A percentile compares a stretch with the other conserved stretches of the same genome.
These are phyloP conservation scores for Sturnus vulgaris DNA, from an alignment of 2,113 vertebrate genomes.

Conservation along the genomic window DNA sequence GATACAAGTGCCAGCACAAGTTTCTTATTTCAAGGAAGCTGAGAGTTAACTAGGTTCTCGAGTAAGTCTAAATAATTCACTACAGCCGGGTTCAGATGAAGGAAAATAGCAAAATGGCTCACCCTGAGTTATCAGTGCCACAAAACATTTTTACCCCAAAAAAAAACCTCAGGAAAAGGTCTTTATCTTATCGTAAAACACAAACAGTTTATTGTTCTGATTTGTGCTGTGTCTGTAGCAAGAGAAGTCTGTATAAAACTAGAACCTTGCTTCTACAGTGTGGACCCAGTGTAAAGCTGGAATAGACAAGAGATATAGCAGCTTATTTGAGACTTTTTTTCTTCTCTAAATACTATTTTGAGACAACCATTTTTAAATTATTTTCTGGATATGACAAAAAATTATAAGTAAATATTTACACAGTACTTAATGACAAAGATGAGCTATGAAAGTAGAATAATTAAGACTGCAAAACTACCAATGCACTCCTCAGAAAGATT, in stretches of 20 bases:
- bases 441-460: not conserved
- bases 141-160: not conserved
- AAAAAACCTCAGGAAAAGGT: conserved; percentile 37
- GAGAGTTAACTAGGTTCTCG: conserved; percentile 4
- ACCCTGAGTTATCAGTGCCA: not conserved
- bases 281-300: not conserved
- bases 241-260: conserved; percentile 28
- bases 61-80: conserved; percentile 4
- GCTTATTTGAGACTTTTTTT: not conserved
- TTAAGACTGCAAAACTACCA: not conserved
- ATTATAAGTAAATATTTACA: not conserved
- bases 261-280: not conserved
- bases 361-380: not conserved
- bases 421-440: not conserved
- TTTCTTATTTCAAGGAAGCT: conserved; percentile 36
- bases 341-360: not conserved
- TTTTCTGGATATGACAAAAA: not conserved
- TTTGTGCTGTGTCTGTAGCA: conserved; percentile 21
- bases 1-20: not conserved
- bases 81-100: not conserved
- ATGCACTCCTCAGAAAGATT: not conserved
- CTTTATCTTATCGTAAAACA: conserved; percentile 53
- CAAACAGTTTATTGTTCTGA: conserved; percentile 28
- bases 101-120: not conserved
- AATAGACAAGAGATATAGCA: not conserved